Percentiles rank a stretch among this genome's conserved stretches.
Evolutionary conservation across 2,888 invertebrate species (phyloP).

Genomic region (Ichneumoninae sp.): DNA sequence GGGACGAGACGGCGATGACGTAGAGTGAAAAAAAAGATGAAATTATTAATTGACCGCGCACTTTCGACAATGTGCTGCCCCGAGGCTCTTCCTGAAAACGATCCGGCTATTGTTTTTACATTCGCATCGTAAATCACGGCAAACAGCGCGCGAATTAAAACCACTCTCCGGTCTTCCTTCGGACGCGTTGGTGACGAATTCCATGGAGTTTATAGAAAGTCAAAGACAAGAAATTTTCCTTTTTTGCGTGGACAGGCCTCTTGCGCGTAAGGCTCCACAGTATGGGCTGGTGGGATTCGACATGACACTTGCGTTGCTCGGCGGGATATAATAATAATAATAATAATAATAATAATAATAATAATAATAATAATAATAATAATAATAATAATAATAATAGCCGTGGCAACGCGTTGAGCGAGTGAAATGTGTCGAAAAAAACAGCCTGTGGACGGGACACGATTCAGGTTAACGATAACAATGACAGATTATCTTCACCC

Average conservation of each 20-base stretch:
- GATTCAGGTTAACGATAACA: slow-evolving; percentile 69
- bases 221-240: slow-evolving; percentile 13
- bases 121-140: background rate
- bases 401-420: slow-evolving; percentile 34
- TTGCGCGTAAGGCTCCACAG: background rate
- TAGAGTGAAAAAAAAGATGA: slow-evolving; percentile 6
- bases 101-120: background rate
- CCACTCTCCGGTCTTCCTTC: background rate
- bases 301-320: slow-evolving; percentile 37
- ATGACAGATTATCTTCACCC: slow-evolving; percentile 65
- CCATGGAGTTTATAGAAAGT: background rate
- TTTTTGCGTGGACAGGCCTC: background rate
- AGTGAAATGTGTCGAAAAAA: slow-evolving; percentile 30
- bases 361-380: no score
- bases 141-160: background rate
- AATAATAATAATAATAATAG: slow-evolving; percentile 52
- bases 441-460: slow-evolving; percentile 32
- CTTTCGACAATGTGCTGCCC: slow-evolving; percentile 25
- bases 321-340: slow-evolving; percentile 58
- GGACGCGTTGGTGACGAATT: background rate
- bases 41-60: slow-evolving; percentile 21
- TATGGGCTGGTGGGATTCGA: slow-evolving; percentile 8
- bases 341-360: no score
- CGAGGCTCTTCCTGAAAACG: slow-evolving; percentile 2
- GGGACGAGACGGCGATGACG: slow-evolving; percentile 14